phyloP scores from a whole-genome alignment of 2,797 vertebrate species.

The Microctenopoma lineatum region DNA sequence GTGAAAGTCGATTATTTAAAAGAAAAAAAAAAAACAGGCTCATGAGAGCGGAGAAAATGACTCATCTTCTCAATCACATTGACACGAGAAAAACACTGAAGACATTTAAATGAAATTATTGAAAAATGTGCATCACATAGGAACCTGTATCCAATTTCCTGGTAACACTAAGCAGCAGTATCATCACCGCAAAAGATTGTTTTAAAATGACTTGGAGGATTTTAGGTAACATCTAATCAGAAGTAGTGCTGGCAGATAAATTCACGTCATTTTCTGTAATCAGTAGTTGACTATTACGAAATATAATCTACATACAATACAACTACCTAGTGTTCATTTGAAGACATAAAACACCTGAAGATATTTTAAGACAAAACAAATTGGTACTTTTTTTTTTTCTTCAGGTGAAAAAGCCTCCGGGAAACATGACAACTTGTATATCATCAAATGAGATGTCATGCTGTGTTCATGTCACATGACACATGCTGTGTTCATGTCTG shows the following conservation, averaged over 20 bases:
- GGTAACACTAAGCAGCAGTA: constrained; percentile 1
- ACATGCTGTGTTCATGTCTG: too few species aligned
- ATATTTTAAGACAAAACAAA: constrained; percentile 36
- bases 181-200: neutral
- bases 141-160: constrained; percentile 36
- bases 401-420: constrained; percentile 15
- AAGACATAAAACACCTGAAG: neutral
- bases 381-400: neutral
- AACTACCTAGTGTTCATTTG: neutral
- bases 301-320: neutral
- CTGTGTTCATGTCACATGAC: too few species aligned
- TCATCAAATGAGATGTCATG: too few species aligned
- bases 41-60: constrained; percentile 53
- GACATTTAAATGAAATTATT: constrained; percentile 59
- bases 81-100: constrained; percentile 56
- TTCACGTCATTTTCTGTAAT: neutral
- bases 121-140: constrained; percentile 47
- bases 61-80: constrained; percentile 52
- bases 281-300: neutral
- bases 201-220: constrained; percentile 15
- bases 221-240: neutral
- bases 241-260: neutral
- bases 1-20: constrained; percentile 71
- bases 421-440: too few species aligned
- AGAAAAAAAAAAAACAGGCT: constrained; percentile 38